Evolutionary conservation across 2,797 vertebrate species (phyloP), one percentile per base, ranked within the genome.

Genomic region (Amphiprion clarkii): DNA sequence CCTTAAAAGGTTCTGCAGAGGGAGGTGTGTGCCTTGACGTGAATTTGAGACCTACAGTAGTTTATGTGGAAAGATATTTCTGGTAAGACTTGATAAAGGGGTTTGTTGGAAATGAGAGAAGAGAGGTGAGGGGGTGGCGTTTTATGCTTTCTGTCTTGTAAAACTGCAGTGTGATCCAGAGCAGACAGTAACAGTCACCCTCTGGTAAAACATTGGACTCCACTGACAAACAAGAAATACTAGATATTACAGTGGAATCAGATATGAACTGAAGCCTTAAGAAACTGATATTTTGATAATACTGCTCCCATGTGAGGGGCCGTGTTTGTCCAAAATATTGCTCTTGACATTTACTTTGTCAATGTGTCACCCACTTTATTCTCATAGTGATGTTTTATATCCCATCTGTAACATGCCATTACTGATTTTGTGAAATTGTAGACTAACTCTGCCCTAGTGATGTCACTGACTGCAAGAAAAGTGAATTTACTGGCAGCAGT

Each of bases 1-100:
- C 94, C 92, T 87, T 92, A 87, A 92, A 85, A 71, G 80, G 88
- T 85, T 80, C 70, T 91, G 74, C 68, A 64, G 88, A 77, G 83
- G 36, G 87, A 77, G 83, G 75, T 52, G 81, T 76, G 79, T 3
- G 52, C 46, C 64, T 49, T 78, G 75, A 78, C 31, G 67, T 85
- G 46, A 71, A 70, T 81, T 64, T 54, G 71, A 83, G 74, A 71
- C 74, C 76, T 31, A 40, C 39, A 13, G 56, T 51, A 63, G 84
- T 89, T 90, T 87, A 86, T 81, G 87, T 87, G 85, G 82, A 88
- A 86, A 83, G 83, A 77, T 39, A 54, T 74, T 90, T 90, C 83
- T 89, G 88, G 87, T 90, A 86, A 93, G 69, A 78, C 77, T 83
- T 79, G 74, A 92, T 87, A 71, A 79, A 90, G 78, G 71, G 81